These are phyloP conservation scores for Camponotus fellah DNA, from an alignment of 2,888 invertebrate genomes.

Conservation along the genomic window DNA sequence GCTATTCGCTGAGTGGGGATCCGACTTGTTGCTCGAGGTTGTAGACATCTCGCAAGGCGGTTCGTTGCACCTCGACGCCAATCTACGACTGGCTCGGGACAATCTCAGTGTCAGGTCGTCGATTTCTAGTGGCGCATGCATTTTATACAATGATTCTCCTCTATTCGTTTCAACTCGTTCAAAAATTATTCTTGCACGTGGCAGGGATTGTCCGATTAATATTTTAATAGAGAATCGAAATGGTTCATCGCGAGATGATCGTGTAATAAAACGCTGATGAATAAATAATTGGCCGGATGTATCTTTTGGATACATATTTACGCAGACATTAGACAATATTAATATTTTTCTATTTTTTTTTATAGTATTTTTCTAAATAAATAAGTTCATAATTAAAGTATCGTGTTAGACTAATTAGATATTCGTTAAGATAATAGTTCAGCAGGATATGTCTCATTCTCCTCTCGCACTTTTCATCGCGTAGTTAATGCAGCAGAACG, in stretches of 20 bases:
- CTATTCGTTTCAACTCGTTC: conserved; percentile 18
- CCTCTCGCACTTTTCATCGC: neutral
- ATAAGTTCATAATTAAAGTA: neutral
- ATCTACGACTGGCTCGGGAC: conserved; percentile 64
- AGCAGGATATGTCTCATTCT: neutral
- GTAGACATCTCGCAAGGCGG: conserved; percentile 70
- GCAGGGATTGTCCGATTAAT: neutral
- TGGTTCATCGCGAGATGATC: neutral
- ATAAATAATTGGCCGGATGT: neutral
- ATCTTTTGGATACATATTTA: neutral
- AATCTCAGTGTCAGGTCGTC: conserved; percentile 73
- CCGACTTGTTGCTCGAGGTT: conserved; percentile 69
- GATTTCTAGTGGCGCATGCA: conserved; percentile 64
- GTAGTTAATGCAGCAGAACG: neutral
- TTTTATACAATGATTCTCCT: conserved; percentile 29
- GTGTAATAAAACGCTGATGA: neutral
- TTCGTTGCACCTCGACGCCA: conserved; percentile 71
- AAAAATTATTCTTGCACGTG: neutral
- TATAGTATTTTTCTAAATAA: neutral
- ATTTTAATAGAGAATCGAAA: neutral
- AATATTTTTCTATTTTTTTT: neutral
- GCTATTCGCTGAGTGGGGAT: conserved; percentile 52
- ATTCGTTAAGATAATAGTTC: neutral
- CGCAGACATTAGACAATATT: neutral
- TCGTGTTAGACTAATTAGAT: neutral